Evolutionary conservation across 2,888 invertebrate genomes (phyloP).

Genomic region (Aphelenchoides bicaudatus): DNA sequence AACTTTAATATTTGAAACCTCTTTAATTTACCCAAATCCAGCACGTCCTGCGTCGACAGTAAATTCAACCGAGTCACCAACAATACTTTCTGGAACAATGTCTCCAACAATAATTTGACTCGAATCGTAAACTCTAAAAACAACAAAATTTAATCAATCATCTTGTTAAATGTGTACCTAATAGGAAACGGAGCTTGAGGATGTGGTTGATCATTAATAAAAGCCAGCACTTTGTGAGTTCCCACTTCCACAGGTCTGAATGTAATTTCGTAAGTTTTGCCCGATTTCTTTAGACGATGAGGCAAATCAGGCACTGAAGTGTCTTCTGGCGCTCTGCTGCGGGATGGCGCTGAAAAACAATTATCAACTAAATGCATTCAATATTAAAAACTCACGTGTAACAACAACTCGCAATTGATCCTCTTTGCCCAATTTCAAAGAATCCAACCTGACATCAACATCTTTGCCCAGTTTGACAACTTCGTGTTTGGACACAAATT

Average conservation of each 20-base stretch:
- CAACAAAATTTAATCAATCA: background rate
- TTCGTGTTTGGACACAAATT: conserved; percentile 52
- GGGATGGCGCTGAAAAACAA: conserved; percentile 24
- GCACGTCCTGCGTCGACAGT: conserved; percentile 87
- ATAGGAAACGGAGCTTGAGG: conserved; percentile 56
- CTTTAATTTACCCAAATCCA: conserved; percentile 87
- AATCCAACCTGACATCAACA: conserved; percentile 54
- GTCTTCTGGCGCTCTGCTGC: conserved; percentile 15
- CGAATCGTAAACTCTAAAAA: conserved; percentile 12
- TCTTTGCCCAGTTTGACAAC: conserved; percentile 42
- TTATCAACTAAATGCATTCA: background rate
- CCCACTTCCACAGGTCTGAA: conserved; percentile 78
- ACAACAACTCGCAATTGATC: conserved; percentile 53
- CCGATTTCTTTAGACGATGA: conserved; percentile 50
- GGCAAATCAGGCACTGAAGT: conserved; percentile 39
- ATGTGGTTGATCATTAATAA: conserved; percentile 41
- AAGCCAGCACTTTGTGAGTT: conserved; percentile 30
- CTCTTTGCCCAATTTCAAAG: conserved; percentile 55
- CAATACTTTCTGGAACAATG: conserved; percentile 81
- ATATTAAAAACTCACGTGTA: conserved; percentile 36
- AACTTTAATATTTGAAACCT: conserved; percentile 20
- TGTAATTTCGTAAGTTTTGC: conserved; percentile 62
- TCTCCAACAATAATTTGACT: conserved; percentile 83
- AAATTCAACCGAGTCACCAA: conserved; percentile 66
- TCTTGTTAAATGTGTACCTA: too few species aligned